Conservation (phyloP, 2,888 invertebrate species). For the Hyppa rectilinea region DNA sequence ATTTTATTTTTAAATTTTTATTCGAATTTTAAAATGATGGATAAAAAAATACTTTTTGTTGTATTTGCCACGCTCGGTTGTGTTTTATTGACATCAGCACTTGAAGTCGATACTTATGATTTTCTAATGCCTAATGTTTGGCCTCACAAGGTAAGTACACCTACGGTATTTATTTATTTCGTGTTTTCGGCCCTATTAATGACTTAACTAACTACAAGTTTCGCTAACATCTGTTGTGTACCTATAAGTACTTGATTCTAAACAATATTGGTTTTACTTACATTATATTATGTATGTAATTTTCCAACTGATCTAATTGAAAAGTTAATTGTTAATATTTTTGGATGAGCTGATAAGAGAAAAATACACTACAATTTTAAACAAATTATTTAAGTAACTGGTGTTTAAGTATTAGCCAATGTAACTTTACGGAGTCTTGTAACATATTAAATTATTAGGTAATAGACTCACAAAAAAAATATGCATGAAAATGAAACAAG, state of each 20-base stretch:
- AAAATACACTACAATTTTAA: background rate
- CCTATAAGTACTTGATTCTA: too few species aligned
- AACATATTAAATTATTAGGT: too few species aligned
- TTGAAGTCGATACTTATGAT: conserved; percentile 91
- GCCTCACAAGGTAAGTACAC: conserved; percentile 93
- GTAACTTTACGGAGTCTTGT: too few species aligned
- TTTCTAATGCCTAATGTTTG: conserved; percentile 96
- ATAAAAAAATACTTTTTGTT: conserved; percentile 64
- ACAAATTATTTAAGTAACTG: background rate
- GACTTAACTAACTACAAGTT: background rate
- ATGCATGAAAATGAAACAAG: background rate
- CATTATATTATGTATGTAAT: too few species aligned
- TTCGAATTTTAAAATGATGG: conserved; percentile 67
- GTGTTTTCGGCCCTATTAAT: conserved; percentile 26
- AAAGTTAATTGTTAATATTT: background rate
- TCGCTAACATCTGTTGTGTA: background rate
- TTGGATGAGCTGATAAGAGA: background rate
- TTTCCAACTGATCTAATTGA: background rate
- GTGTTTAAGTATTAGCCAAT: background rate
- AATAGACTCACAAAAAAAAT: too few species aligned
- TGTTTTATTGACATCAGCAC: conserved; percentile 67
- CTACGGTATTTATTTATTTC: conserved; percentile 5
- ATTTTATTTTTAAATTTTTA: conserved; percentile 39
- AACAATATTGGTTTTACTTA: background rate
- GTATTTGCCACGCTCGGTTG: conserved; percentile 70